Evolutionary conservation across 2,888 invertebrate genomes (phyloP).

Genomic region (Colletes collaris): DNA sequence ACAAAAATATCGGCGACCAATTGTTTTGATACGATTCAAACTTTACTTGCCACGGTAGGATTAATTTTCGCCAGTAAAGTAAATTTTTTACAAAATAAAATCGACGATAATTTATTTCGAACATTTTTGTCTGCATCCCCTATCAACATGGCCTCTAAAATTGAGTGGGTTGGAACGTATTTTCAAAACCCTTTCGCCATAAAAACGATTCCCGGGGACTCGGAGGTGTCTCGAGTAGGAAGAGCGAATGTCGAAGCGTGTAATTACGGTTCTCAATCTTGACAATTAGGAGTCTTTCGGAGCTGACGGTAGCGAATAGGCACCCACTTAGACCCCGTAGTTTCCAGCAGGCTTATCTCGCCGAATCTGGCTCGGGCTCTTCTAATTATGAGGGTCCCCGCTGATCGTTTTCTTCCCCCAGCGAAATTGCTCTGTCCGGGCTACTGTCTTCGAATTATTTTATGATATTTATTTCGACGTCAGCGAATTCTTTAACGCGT

Average conservation of each 20-base stretch:
- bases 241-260: slow-evolving; percentile 67
- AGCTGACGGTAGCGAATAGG: slow-evolving; percentile 76
- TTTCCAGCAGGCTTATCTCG: slow-evolving; percentile 72
- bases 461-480: slow-evolving; percentile 16
- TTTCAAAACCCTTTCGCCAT: slow-evolving; percentile 27
- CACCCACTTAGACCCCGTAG: slow-evolving; percentile 70
- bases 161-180: slow-evolving; percentile 11
- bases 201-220: slow-evolving; percentile 30
- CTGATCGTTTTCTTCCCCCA: slow-evolving; percentile 44
- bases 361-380: slow-evolving; percentile 76
- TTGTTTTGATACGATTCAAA: background rate
- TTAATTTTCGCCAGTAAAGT: too few species aligned
- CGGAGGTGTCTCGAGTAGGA: slow-evolving; percentile 35
- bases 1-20: background rate
- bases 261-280: slow-evolving; percentile 78
- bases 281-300: slow-evolving; percentile 76
- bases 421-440: slow-evolving; percentile 39
- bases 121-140: slow-evolving; percentile 4
- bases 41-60: too few species aligned
- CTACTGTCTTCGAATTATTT: slow-evolving; percentile 42
- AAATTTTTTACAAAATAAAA: too few species aligned
- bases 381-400: slow-evolving; percentile 74
- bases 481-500: too few species aligned
- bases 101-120: background rate
- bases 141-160: slow-evolving; percentile 21